Percentiles rank a stretch among this genome's conserved stretches.
Conservation (phyloP, 1,140 invertebrate genomes). For the Andrena cerasifolii region DNA sequence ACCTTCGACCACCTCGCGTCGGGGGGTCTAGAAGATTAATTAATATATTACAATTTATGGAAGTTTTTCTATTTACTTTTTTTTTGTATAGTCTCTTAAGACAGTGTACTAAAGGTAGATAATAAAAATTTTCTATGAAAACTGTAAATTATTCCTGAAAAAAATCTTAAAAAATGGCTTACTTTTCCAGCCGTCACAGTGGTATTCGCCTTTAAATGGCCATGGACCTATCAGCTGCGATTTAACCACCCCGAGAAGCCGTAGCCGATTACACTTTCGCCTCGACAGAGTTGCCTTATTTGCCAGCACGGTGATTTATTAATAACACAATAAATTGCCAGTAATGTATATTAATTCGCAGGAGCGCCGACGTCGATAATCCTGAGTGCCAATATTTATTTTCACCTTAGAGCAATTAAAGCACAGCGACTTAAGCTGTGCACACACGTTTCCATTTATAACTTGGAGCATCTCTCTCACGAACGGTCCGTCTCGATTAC, state of each 20-base stretch:
- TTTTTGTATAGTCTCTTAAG: no score
- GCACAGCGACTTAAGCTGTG: neutral
- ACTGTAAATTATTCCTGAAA: no score
- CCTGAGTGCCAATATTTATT: slow-evolving; percentile 26
- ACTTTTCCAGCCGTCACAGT: no score
- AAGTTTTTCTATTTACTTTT: no score
- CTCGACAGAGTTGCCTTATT: neutral
- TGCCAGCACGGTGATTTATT: slow-evolving; percentile 5
- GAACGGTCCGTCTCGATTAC: no score
- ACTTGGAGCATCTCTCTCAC: neutral
- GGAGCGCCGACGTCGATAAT: neutral
- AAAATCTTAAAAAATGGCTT: no score
- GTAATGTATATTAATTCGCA: slow-evolving; percentile 21
- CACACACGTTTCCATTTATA: neutral
- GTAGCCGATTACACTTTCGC: neutral
- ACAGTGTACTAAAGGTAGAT: no score
- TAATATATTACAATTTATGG: no score
- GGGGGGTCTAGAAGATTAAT: no score
- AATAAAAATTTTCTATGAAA: no score
- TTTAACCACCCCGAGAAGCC: neutral
- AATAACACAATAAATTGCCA: slow-evolving; percentile 18
- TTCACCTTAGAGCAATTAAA: slow-evolving; percentile 7
- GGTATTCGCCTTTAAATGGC: no score
- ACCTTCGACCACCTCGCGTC: no score
- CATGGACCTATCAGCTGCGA: slow-evolving; percentile 14